Percentiles rank a stretch among this genome's conserved stretches.
These are phyloP conservation scores for Sweltsa coloradensis DNA, from an alignment of 1,140 invertebrate genomes.

Conservation along the genomic window DNA sequence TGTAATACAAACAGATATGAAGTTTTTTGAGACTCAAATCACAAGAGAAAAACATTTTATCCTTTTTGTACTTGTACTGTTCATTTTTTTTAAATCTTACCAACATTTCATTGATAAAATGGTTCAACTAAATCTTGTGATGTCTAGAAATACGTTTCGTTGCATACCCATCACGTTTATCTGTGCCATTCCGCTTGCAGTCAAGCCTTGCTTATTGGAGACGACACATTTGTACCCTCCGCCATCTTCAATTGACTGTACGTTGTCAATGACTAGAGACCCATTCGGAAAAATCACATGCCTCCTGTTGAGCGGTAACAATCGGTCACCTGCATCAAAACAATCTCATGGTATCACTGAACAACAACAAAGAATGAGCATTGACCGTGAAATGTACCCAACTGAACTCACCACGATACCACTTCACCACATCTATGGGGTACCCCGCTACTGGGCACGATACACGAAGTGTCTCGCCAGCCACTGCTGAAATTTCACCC, in stretches of 20 bases:
- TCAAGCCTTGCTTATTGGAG: slow-evolving; percentile 28
- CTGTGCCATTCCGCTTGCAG: slow-evolving; percentile 20
- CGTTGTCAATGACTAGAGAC: slow-evolving; percentile 31
- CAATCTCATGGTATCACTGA: too few relatives aligned
- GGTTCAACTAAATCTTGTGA: too few relatives aligned
- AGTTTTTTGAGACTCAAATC: too few relatives aligned
- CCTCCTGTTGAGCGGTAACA: slow-evolving; percentile 33
- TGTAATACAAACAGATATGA: too few relatives aligned
- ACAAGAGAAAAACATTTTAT: too few relatives aligned
- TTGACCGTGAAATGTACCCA: too few relatives aligned
- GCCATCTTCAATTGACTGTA: slow-evolving; percentile 31
- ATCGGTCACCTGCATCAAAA: slow-evolving; percentile 22
- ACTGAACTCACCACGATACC: slow-evolving; percentile 32
- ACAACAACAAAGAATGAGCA: too few relatives aligned
- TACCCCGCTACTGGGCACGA: slow-evolving; percentile 38
- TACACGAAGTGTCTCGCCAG: slow-evolving; percentile 31
- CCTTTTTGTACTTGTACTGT: too few relatives aligned
- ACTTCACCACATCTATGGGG: slow-evolving; percentile 33
- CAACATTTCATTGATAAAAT: too few relatives aligned
- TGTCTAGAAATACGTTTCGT: slow-evolving; percentile 4
- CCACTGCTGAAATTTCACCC: slow-evolving; percentile 35
- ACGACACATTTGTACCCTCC: slow-evolving; percentile 35
- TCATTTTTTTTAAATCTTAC: too few relatives aligned
- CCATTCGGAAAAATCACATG: slow-evolving; percentile 34
- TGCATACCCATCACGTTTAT: slow-evolving; percentile 17